These are phyloP conservation scores for Rhinella marina DNA, from an alignment of 2,797 vertebrate species.

Conservation along the genomic window DNA sequence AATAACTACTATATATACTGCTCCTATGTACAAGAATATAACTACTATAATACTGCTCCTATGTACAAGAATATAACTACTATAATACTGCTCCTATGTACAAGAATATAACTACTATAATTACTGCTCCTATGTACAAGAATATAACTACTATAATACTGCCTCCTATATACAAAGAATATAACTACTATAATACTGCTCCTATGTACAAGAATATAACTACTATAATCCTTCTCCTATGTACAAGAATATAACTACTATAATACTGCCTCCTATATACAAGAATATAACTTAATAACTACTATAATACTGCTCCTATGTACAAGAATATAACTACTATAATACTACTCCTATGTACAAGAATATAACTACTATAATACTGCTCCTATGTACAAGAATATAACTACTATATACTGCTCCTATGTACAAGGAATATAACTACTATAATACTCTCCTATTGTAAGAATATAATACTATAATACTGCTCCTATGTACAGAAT, in stretches of 20 bases:
- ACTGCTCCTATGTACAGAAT: neutral
- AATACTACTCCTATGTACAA: neutral
- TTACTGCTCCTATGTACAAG: neutral
- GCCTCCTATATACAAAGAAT: neutral
- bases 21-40: neutral
- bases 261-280: too few species aligned
- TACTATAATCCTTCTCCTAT: too few species aligned
- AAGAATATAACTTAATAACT: constrained; percentile 7
- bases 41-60: neutral
- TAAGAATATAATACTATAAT: neutral
- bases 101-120: too few species aligned
- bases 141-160: neutral
- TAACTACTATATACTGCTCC: neutral
- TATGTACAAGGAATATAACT: constrained; percentile 7
- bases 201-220: too few species aligned
- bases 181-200: constrained; percentile 1
- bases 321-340: neutral
- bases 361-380: constrained; percentile 8
- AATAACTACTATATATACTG: constrained; percentile 5
- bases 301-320: neutral
- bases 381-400: constrained; percentile 5
- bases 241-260: too few species aligned
- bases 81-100: neutral
- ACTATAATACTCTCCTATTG: too few species aligned
- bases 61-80: constrained; percentile 4